Evolutionary conservation across 2,888 invertebrate species (phyloP), one percentile per base, ranked within the genome.

Genomic region (Osmoderma eremita): DNA sequence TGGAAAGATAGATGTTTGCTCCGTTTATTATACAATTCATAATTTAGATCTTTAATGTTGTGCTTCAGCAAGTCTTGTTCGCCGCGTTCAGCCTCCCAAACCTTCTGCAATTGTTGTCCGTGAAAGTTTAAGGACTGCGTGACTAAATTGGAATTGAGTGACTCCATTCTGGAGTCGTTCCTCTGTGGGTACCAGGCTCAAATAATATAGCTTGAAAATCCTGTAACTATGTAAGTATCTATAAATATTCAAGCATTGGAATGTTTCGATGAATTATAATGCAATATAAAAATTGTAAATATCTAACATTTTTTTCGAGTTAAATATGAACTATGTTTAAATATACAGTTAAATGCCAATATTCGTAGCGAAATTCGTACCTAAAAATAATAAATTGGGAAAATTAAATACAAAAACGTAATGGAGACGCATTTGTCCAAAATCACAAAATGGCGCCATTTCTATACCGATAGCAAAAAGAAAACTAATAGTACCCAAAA

Each of bases 41-140:
- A 94, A 81, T 90, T 91, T 50, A 87, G 81, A 70, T 86, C 86
- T 77, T 86, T 86, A 71, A 91, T 84, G 79, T 86, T 86, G 48
- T 82, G 78, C 78, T 89, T 88, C 20, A 85, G 76, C 68, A 94
- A 83, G 79, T 93, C 92, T 63, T 88, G 89, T 76, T 91, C 91
- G 67, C 93, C 92, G 76, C 91, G 88, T 79, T 94, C 94, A 24
- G 90, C 88, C 79, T 94, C 94, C 93, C 94, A 94, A 75, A 93
- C 88, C 84, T 94, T 94, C 83, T 92, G 93, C 73, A 94, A 84
- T 77, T 93, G 93, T 77, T 92, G 92, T 1, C 94, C 94, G 84
- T 94, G 94, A 81, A 91, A 94, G 83, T 92, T 91, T 74, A 94
- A 84, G 69, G 91, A 87, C 78, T 90, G 90, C 78, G 89, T 84